phyloP scores from a whole-genome alignment of 2,113 vertebrate genomes.

The Echinops telfairi region DNA sequence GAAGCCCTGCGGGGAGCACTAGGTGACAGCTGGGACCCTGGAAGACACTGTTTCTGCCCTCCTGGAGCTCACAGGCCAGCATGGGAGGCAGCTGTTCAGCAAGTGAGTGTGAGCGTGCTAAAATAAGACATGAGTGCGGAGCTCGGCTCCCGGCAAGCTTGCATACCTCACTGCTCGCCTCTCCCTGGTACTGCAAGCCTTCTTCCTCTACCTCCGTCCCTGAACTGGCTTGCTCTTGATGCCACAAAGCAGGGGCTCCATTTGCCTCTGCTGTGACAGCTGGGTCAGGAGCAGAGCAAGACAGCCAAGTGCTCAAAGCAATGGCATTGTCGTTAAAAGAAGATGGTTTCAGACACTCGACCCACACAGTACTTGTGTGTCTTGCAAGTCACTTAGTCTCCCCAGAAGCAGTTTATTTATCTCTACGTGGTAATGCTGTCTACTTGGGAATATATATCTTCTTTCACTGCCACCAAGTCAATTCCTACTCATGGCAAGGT shows the following conservation, averaged over 20 bases:
- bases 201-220: neutral
- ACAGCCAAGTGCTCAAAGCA: too few species aligned
- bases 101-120: neutral
- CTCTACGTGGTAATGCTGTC: neutral
- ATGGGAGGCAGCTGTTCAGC: neutral
- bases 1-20: neutral
- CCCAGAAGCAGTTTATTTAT: neutral
- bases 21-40: neutral
- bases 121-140: neutral
- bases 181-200: neutral
- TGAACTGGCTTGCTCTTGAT: neutral
- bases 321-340: neutral
- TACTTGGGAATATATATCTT: neutral
- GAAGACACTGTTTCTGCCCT: neutral
- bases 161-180: rapidly evolving
- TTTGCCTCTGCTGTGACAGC: too few species aligned
- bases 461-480: too few species aligned
- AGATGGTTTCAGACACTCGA: too few species aligned
- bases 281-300: too few species aligned
- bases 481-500: too few species aligned
- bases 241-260: neutral
- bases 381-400: neutral
- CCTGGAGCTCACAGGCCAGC: neutral
- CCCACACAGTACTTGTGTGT: neutral
- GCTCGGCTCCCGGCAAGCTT: neutral